Conservation (phyloP, 1,140 invertebrate genomes). For the Neodiprion pinetum region DNA sequence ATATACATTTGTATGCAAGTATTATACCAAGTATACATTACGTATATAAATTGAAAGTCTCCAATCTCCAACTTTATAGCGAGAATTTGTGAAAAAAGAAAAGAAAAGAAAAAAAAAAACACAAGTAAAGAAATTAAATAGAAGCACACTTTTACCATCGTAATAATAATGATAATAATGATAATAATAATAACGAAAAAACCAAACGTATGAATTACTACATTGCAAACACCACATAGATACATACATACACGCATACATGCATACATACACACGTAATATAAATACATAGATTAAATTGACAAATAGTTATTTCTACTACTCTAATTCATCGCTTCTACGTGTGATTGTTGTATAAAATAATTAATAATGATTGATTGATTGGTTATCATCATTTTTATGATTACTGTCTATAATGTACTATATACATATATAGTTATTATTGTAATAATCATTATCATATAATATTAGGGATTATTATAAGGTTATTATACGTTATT, state of each 20-base stretch:
- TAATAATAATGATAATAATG: slow-evolving; percentile 45
- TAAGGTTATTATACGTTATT: slow-evolving; percentile 11
- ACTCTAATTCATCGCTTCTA: slow-evolving; percentile 62
- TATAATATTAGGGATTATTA: slow-evolving; percentile 11
- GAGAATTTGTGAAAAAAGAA: neutral
- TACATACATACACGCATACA: slow-evolving; percentile 27
- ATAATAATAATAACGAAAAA: slow-evolving; percentile 37
- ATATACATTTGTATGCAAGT: neutral
- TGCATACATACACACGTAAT: slow-evolving; percentile 24
- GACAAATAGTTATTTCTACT: slow-evolving; percentile 61
- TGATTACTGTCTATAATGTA: slow-evolving; percentile 32
- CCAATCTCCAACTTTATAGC: slow-evolving; percentile 22
- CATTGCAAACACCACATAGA: slow-evolving; percentile 42
- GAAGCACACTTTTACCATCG: slow-evolving; percentile 44
- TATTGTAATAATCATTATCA: slow-evolving; percentile 32
- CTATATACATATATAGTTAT: neutral
- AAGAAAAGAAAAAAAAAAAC: slow-evolving; percentile 21
- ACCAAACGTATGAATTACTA: slow-evolving; percentile 46
- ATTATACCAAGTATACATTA: slow-evolving; percentile 9
- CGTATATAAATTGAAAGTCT: slow-evolving; percentile 30
- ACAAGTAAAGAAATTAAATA: slow-evolving; percentile 31
- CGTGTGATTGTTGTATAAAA: slow-evolving; percentile 62
- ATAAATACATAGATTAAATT: slow-evolving; percentile 35
- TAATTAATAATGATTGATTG: slow-evolving; percentile 52
- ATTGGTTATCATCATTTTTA: slow-evolving; percentile 39